phyloP scores from a whole-genome alignment of 2,888 invertebrate genomes.

The Trichopoda pennipes region DNA sequence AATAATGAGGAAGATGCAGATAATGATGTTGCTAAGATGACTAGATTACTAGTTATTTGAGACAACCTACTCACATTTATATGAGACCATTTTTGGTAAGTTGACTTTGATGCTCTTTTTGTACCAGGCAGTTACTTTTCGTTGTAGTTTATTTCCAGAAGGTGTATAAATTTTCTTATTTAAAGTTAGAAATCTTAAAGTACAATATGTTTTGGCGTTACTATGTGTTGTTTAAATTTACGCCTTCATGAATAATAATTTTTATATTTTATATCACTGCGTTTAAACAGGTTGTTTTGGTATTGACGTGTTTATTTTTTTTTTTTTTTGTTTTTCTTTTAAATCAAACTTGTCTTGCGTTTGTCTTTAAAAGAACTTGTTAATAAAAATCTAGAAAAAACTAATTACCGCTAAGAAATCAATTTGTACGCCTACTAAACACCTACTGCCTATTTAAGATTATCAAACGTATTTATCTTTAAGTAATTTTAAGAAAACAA shows the following conservation, averaged over 20 bases:
- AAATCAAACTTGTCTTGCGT: constrained; percentile 49
- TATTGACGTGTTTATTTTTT: constrained; percentile 29
- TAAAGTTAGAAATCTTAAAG: constrained; percentile 33
- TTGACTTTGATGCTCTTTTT: constrained; percentile 56
- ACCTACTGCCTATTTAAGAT: constrained; percentile 44
- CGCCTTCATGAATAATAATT: constrained; percentile 48
- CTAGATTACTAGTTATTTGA: constrained; percentile 53
- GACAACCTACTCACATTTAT: constrained; percentile 61
- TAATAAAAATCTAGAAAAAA: constrained; percentile 9
- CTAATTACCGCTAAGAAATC: constrained; percentile 7
- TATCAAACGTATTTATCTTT: neutral
- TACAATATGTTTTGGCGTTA: neutral
- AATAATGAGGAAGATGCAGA: constrained; percentile 16
- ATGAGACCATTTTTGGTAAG: constrained; percentile 59
- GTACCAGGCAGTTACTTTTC: constrained; percentile 12
- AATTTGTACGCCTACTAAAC: constrained; percentile 60
- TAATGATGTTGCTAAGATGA: constrained; percentile 42
- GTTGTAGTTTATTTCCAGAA: constrained; percentile 32
- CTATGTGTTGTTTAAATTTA: constrained; percentile 51
- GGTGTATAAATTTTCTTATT: constrained; percentile 37
- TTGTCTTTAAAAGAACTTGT: constrained; percentile 9
- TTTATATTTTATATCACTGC: neutral
- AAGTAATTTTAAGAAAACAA: neutral
- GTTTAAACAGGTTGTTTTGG: constrained; percentile 56
- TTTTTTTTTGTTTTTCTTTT: neutral